Evolutionary conservation across 2,797 vertebrate species (phyloP).

Genomic region (Neopelma chrysocephalum): DNA sequence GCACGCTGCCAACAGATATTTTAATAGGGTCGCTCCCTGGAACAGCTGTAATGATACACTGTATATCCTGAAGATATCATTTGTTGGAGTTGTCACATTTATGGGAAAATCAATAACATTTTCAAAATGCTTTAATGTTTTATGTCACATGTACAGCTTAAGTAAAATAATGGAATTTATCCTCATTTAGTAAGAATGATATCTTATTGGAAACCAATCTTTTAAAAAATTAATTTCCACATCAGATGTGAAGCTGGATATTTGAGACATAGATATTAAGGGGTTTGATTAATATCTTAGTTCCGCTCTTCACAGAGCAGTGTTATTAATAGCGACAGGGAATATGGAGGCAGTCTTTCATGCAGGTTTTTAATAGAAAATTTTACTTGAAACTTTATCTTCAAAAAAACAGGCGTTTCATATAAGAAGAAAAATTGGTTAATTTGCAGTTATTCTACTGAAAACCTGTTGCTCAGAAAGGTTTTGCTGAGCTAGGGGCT

Average conservation of each 20-base stretch:
- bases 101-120: constrained; percentile 23
- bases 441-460: background rate
- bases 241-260: background rate
- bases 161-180: constrained; percentile 29
- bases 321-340: background rate
- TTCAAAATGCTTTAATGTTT: constrained; percentile 33
- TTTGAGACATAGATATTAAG: background rate
- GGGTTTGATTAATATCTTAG: background rate
- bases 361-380: background rate
- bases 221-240: background rate
- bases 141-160: background rate
- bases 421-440: background rate
- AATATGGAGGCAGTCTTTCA: background rate
- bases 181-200: constrained; percentile 6
- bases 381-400: background rate
- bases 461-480: background rate
- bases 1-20: background rate
- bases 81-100: constrained; percentile 3
- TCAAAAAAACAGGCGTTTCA: background rate
- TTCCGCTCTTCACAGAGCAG: background rate
- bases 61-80: background rate
- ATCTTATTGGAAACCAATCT: background rate
- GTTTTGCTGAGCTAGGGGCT: constrained; percentile 21
- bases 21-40: background rate
- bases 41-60: background rate